These are phyloP conservation scores for Halocynthia aurantium DNA, from an alignment of 23 tunicate species.

Conservation along the genomic window DNA sequence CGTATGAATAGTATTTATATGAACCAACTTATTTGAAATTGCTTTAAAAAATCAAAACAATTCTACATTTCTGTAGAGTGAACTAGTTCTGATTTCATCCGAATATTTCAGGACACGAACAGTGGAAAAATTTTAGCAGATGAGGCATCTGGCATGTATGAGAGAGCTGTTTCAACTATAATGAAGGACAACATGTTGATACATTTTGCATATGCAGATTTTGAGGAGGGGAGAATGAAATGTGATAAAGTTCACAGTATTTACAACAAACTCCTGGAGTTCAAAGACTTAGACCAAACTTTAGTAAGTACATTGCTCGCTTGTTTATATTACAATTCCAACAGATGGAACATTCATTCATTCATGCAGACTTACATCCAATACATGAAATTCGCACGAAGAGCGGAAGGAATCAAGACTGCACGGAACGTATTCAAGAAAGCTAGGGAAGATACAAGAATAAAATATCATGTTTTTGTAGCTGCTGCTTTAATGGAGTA, in stretches of 20 bases:
- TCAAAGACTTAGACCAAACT: slow-evolving; percentile 78
- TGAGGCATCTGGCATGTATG: slow-evolving; percentile 81
- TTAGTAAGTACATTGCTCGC: slow-evolving; percentile 26
- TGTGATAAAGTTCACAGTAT: slow-evolving; percentile 82
- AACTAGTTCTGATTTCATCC: background rate
- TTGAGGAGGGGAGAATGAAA: slow-evolving; percentile 88
- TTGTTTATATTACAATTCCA: background rate
- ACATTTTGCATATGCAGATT: slow-evolving; percentile 96
- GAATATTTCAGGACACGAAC: slow-evolving; percentile 61
- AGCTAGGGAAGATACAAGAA: slow-evolving; percentile 79
- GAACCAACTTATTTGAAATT: no score
- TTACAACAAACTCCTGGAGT: slow-evolving; percentile 69
- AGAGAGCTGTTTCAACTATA: slow-evolving; percentile 62
- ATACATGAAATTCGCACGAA: slow-evolving; percentile 89
- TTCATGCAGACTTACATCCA: slow-evolving; percentile 77
- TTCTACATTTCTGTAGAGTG: no score
- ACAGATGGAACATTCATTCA: background rate
- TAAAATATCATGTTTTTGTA: slow-evolving; percentile 80
- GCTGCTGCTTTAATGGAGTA: slow-evolving; percentile 99
- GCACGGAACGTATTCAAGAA: slow-evolving; percentile 84
- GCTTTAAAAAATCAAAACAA: no score
- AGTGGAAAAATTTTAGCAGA: slow-evolving; percentile 73
- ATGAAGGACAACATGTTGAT: slow-evolving; percentile 78
- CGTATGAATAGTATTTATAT: slow-evolving; percentile 20
- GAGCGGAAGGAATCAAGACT: slow-evolving; percentile 81